phyloP scores from a whole-genome alignment of 1,140 invertebrate species.

The Potamilus streckersoni region DNA sequence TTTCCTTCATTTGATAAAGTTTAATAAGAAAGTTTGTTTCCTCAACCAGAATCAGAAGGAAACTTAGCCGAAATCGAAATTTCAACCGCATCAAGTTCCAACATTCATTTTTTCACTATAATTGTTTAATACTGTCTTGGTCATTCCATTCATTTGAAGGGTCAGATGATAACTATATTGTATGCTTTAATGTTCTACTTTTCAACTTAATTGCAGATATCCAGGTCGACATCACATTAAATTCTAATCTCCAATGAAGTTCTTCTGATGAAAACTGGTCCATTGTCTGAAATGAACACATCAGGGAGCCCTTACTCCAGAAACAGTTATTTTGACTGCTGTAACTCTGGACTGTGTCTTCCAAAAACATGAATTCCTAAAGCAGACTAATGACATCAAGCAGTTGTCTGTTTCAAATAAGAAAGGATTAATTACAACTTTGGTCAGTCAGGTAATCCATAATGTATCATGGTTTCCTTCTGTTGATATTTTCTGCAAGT shows the following conservation, averaged over 20 bases:
- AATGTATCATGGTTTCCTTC: constrained; percentile 16
- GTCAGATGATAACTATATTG: constrained; percentile 12
- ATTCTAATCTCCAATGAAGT: not conserved
- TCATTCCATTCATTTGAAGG: not conserved
- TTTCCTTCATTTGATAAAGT: too few relatives aligned
- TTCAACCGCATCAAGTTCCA: too few relatives aligned
- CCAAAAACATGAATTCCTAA: constrained; percentile 24
- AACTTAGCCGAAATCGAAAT: too few relatives aligned
- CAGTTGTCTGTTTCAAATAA: constrained; percentile 22
- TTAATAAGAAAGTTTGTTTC: too few relatives aligned
- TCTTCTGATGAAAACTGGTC: constrained; percentile 63
- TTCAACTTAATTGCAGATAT: constrained; percentile 36
- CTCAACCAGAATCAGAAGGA: too few relatives aligned
- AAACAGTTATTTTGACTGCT: constrained; percentile 14
- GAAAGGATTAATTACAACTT: constrained; percentile 30
- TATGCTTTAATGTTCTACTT: constrained; percentile 36
- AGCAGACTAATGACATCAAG: constrained; percentile 34
- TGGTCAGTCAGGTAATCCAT: constrained; percentile 10
- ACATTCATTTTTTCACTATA: too few relatives aligned
- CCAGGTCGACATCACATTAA: constrained; percentile 27
- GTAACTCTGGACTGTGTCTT: not conserved
- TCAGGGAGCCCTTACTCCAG: constrained; percentile 26
- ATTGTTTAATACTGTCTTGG: too few relatives aligned
- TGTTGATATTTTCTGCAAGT: constrained; percentile 9
- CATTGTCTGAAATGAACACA: constrained; percentile 66